phyloP scores from a whole-genome alignment of 1,140 invertebrate species.

The Conopomorpha cramerella region DNA sequence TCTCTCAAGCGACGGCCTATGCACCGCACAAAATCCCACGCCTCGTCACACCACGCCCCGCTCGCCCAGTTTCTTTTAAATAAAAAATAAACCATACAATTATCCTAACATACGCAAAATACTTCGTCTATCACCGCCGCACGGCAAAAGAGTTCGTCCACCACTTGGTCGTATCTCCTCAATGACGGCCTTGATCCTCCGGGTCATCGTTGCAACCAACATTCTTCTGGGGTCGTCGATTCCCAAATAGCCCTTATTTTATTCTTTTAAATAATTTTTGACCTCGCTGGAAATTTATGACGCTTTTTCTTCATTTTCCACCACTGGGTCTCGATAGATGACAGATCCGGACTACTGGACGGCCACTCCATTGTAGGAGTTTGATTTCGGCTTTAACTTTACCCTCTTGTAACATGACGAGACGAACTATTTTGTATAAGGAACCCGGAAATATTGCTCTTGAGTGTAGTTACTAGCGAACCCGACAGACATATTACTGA shows the following conservation, averaged over 20 bases:
- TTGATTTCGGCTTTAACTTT: conserved; percentile 8
- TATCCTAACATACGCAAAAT: not conserved
- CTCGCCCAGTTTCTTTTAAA: too few relatives aligned
- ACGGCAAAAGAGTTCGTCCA: not conserved
- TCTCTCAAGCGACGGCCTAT: too few relatives aligned
- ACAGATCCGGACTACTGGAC: conserved; percentile 12
- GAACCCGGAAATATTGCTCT: too few relatives aligned
- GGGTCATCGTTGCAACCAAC: not conserved
- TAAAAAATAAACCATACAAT: not conserved
- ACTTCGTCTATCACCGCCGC: too few relatives aligned
- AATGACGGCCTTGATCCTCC: not conserved
- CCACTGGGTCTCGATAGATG: conserved; percentile 11
- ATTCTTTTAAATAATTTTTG: conserved; percentile 5
- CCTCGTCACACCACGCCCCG: too few relatives aligned
- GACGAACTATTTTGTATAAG: conserved; percentile 10
- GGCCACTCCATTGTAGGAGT: conserved; percentile 8
- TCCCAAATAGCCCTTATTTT: conserved; percentile 8
- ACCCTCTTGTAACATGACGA: conserved; percentile 9
- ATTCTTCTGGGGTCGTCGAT: too few relatives aligned
- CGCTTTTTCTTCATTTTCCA: conserved; percentile 11
- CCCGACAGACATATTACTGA: too few relatives aligned
- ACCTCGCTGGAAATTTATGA: conserved; percentile 3
- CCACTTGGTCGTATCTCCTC: too few relatives aligned
- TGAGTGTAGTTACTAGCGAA: too few relatives aligned
- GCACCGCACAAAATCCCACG: too few relatives aligned